Conservation (phyloP, 2,113 vertebrate genomes). For the Tachysurus vachellii region DNA sequence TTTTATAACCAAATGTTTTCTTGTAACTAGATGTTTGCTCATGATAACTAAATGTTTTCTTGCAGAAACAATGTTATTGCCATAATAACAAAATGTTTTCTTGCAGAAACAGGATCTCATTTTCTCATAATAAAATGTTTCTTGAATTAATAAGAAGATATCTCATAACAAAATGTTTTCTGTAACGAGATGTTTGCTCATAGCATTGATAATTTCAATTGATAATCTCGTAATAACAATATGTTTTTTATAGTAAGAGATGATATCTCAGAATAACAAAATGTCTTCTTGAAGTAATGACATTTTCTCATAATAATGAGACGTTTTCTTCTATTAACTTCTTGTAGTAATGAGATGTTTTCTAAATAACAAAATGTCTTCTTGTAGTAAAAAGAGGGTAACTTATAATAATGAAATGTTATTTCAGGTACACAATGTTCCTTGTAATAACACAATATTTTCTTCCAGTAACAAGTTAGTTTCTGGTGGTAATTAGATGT, state of each 20-base stretch:
- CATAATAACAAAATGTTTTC: background rate
- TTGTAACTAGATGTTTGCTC: background rate
- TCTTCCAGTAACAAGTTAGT: background rate
- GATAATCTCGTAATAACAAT: background rate
- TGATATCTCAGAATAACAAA: background rate
- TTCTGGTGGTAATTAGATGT: background rate
- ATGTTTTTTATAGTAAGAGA: background rate
- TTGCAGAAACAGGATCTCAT: background rate
- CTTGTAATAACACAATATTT: background rate
- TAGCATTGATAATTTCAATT: background rate
- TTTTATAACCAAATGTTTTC: background rate
- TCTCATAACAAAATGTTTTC: background rate
- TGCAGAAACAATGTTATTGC: background rate
- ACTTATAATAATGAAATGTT: background rate
- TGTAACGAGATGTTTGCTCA: background rate
- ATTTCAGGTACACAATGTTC: background rate
- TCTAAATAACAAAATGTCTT: background rate
- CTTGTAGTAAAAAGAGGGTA: background rate
- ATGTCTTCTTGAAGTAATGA: background rate
- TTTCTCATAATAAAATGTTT: background rate
- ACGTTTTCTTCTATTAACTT: background rate
- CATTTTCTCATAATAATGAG: background rate
- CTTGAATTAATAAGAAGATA: background rate
- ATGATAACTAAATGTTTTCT: too few relatives aligned
- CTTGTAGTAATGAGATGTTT: background rate